Evolutionary conservation across 2,113 vertebrate species (phyloP).

Genomic region (Pseudopodoces humilis): DNA sequence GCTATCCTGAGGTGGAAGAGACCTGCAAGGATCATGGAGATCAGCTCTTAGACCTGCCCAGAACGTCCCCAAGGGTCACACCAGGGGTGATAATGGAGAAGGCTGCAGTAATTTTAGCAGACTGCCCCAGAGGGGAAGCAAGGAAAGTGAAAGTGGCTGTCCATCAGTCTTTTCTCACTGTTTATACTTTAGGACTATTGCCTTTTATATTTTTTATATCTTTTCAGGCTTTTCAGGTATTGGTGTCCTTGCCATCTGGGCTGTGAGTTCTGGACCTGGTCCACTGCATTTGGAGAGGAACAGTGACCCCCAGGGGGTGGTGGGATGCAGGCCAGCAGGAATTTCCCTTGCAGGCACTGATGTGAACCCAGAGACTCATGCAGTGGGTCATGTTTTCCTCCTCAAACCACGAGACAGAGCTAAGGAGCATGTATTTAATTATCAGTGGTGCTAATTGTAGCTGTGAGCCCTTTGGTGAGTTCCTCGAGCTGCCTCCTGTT

Average conservation of each 20-base stretch:
- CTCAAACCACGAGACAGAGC: background rate
- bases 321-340: background rate
- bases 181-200: background rate
- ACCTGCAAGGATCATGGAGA: background rate
- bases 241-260: background rate
- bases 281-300: background rate
- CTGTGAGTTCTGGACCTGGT: background rate
- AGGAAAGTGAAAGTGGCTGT: background rate
- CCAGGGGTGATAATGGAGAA: background rate
- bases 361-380: fast-evolving
- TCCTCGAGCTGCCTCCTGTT: background rate
- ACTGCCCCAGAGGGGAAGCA: background rate
- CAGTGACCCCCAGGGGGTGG: background rate
- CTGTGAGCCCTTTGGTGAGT: background rate
- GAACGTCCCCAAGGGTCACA: background rate
- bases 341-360: background rate
- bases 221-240: background rate
- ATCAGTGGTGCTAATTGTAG: background rate
- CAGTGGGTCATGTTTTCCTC: background rate
- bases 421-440: background rate
- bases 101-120: background rate
- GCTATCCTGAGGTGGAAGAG: background rate
- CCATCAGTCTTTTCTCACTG: background rate
- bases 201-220: background rate
- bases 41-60: background rate